phyloP scores from a whole-genome alignment of 2,888 invertebrate genomes.

The Dasypogon diadema region DNA sequence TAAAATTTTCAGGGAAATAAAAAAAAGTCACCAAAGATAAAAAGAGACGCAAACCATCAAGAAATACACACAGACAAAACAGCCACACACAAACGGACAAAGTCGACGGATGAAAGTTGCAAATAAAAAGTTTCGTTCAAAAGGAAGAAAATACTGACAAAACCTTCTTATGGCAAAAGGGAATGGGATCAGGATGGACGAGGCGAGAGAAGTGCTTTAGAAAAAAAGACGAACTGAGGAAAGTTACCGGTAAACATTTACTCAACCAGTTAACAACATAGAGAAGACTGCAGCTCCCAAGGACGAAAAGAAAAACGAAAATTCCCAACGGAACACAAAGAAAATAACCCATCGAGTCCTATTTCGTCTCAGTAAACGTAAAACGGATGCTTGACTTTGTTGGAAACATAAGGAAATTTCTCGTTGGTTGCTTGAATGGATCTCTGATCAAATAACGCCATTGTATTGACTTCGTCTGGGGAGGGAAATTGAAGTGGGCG shows the following conservation, averaged over 20 bases:
- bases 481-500: neutral
- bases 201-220: conserved; percentile 18
- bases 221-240: conserved; percentile 9
- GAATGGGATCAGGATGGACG: neutral
- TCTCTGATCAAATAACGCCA: conserved; percentile 22
- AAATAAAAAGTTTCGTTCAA: conserved; percentile 30
- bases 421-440: conserved; percentile 7
- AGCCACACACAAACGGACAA: neutral
- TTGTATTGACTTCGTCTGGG: conserved; percentile 20
- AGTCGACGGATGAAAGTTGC: conserved; percentile 32
- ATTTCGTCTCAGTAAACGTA: conserved; percentile 18
- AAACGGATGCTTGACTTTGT: conserved; percentile 24
- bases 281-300: conserved; percentile 11
- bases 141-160: conserved; percentile 7
- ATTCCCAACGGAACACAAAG: conserved; percentile 32
- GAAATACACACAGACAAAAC: neutral
- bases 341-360: conserved; percentile 45
- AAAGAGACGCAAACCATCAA: conserved; percentile 8
- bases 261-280: conserved; percentile 47
- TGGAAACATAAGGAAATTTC: conserved; percentile 36
- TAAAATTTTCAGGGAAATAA: conserved; percentile 6
- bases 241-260: conserved; percentile 48
- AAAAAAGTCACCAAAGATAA: conserved; percentile 6
- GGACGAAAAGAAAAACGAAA: conserved; percentile 28
- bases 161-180: neutral